Conservation (phyloP, 2,888 invertebrate genomes). For the Chloromyia formosa region DNA sequence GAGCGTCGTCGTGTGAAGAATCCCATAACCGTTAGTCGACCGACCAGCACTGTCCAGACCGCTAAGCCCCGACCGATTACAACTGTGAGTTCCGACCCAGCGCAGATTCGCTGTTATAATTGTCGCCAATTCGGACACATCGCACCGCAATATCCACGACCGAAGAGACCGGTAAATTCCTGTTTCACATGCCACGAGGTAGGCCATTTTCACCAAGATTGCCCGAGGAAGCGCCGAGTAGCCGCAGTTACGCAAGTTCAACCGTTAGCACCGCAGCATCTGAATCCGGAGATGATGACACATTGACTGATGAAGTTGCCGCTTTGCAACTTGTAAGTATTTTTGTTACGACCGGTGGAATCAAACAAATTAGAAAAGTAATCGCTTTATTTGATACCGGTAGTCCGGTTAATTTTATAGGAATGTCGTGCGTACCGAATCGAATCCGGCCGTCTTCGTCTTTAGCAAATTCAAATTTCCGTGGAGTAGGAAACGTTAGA, state of each 20-base stretch:
- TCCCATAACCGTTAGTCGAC: too few relatives aligned
- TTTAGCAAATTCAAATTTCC: not conserved
- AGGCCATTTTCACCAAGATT: not conserved
- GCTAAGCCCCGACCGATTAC: not conserved
- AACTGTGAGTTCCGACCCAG: not conserved
- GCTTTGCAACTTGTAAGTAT: conserved; percentile 9
- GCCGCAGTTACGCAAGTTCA: not conserved
- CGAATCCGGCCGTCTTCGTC: not conserved
- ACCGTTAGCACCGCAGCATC: not conserved
- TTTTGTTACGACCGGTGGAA: conserved; percentile 6
- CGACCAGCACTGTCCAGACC: not conserved
- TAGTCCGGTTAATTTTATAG: conserved; percentile 10
- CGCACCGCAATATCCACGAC: not conserved
- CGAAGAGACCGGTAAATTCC: conserved; percentile 1
- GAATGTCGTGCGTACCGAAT: not conserved
- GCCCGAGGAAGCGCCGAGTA: not conserved
- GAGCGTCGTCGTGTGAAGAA: too few relatives aligned
- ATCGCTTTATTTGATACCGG: conserved; percentile 12
- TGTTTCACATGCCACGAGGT: conserved; percentile 6
- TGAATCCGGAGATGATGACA: not conserved
- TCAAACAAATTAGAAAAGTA: not conserved
- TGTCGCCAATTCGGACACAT: conserved; percentile 12
- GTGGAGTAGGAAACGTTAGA: not conserved
- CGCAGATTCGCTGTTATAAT: not conserved
- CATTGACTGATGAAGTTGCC: not conserved